Base-by-base conservation (phyloP, 2,888 invertebrate genomes). In the Neoitamus cyanurus region DNA sequence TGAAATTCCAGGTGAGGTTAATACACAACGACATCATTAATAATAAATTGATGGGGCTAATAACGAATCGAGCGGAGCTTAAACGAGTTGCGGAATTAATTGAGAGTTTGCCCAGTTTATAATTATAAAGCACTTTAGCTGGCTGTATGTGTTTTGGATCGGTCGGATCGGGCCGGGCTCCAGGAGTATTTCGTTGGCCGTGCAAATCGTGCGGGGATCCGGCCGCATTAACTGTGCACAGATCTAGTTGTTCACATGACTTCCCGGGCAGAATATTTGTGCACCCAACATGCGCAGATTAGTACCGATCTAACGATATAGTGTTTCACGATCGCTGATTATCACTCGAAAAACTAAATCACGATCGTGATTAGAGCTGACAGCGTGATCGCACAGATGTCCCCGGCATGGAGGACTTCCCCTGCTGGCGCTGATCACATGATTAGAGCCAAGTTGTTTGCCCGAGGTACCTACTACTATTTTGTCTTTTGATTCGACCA, bases 311-410 rank as follows among this genome's bases (percentile, higher is more conserved):
- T 77, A 46, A 46, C 77, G 77, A 77, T 77, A 77, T 46, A 80
- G 36, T 36, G 58, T 68, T 68, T 70, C 83, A 70, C 68, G 83
- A 83, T 83, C 83, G 36, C 20, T 70, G 83, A 83, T 83, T 37
- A 37, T 69, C 83, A 70, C 25, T 20, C 69, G 68, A 83, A 83
- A 83, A 83, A 83, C 83, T 83, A 30, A 83, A 83, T 83, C 83
- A 83, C 36, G 83, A 83, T 83, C 83, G 83, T 83, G 83, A 83
- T 83, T 70, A 34, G 70, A 70, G 36, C 37, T 83, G 83, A 83
- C 83, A 83, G 36, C 70, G 36, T 83, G 70, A 83, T 83, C 69
- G 83, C 28, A 83, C 15, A 83, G 48, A 80, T 46, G 77, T 80
- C 31, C 58, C 25, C 31, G 31, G 68, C 34, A 77, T 11, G n/a